Evolutionary conservation across 2,797 vertebrate genomes (phyloP).

Genomic region (Morelia viridis): DNA sequence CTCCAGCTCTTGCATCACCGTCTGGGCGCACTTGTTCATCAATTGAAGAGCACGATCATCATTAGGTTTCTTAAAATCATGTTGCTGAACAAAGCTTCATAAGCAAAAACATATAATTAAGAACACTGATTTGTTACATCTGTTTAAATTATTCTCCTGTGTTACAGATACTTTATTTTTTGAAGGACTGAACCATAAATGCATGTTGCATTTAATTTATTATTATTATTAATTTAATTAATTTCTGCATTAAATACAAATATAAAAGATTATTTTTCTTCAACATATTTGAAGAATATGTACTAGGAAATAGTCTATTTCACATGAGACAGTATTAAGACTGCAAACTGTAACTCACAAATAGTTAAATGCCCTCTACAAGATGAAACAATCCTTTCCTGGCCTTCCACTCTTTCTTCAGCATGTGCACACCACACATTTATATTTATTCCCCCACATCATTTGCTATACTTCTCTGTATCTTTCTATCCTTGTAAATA

Average conservation of each 20-base stretch:
- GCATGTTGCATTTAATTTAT: neutral
- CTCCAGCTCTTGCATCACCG: conserved; percentile 92
- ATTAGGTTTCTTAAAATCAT: conserved; percentile 90
- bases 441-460: too few species aligned
- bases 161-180: neutral
- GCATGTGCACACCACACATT: neutral
- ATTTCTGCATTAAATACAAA: too few species aligned
- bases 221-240: too few species aligned
- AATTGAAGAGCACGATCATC: conserved; percentile 87
- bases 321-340: neutral
- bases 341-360: rapidly evolving
- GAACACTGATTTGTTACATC: neutral
- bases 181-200: neutral
- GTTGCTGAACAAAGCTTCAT: conserved; percentile 90
- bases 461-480: too few species aligned
- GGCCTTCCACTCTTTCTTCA: neutral
- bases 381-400: neutral
- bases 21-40: conserved; percentile 89
- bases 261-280: too few species aligned
- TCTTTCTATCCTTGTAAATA: too few species aligned
- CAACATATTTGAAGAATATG: too few species aligned
- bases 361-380: neutral
- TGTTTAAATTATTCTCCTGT: neutral
- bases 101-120: neutral
- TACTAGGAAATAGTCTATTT: neutral